Base-by-base conservation (phyloP, 1,140 invertebrate species). In the Galendromus occidentalis region DNA sequence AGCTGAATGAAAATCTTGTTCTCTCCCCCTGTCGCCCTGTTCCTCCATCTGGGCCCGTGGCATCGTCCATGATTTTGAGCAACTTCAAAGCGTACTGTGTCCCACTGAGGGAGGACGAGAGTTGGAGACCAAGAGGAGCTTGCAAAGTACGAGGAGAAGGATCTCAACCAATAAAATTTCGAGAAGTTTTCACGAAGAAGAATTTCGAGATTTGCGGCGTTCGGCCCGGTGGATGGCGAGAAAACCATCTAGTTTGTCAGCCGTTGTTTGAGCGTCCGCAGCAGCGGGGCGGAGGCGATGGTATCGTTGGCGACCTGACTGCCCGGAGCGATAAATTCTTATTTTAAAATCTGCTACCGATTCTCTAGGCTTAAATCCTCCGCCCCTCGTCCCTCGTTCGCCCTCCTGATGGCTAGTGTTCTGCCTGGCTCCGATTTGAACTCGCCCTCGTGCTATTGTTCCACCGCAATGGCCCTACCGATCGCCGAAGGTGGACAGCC, bases 331-430 rank as follows among this genome's bases (percentile, higher is more conserved):
- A 59, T 59, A 59, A 59, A 59, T 59, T 59, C 51, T 59, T 22
- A 59, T 59, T 59, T 59, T 59, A 59, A 59, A 59, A 59, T 59
- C 51, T 59, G 51, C 51, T 33, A 59, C 17, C 51, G 25, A 59
- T 25, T 14, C 4, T 22, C 18, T 14, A 20, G 28, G 45, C 45
- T 28, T 22, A 20, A n/a, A 29, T 29, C 51, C 25, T 29, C 22
- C 51, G 51, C 25, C 25, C 51, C 33, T 14, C 20, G 14, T 33
- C 51, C 20, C 51, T 33, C 17, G 51, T 17, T 22, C 9, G 14
- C 17, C n/a, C 14, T 12, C 4, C 4, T 14, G 45, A 59, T 14
- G 51, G 25, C 25, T 25, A 59, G 22, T 22, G 25, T 22, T 29
- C 33, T 59, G 51, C 33, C 51, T 25, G 17, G 17, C 17, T 6